phyloP scores from a whole-genome alignment of 2,888 invertebrate species.

The Rotaria magnacalcarata region DNA sequence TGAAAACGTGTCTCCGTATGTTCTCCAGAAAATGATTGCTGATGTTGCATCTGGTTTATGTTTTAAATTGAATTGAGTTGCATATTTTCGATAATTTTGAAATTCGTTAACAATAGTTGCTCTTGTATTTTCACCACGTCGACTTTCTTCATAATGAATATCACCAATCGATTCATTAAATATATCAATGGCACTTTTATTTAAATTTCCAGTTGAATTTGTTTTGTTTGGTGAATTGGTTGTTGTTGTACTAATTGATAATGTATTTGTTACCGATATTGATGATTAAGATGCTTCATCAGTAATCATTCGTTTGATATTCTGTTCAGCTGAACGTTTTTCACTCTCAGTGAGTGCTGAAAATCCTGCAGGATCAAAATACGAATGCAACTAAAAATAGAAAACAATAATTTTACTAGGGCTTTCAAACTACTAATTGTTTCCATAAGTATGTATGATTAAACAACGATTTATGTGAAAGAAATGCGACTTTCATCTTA shows the following conservation, averaged over 20 bases:
- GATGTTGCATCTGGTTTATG: too few relatives aligned
- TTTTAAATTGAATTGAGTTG: too few relatives aligned
- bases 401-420: not conserved
- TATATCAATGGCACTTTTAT: not conserved
- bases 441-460: too few relatives aligned
- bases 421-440: not conserved
- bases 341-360: not conserved
- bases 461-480: too few relatives aligned
- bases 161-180: not conserved
- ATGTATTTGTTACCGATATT: not conserved
- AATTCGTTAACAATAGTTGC: too few relatives aligned
- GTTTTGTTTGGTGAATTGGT: not conserved
- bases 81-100: too few relatives aligned
- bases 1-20: too few relatives aligned
- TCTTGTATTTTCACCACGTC: not conserved
- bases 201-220: not conserved
- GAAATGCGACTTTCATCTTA: too few relatives aligned
- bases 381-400: not conserved
- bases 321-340: not conserved
- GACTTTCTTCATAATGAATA: not conserved
- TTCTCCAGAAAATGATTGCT: too few relatives aligned
- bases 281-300: not conserved
- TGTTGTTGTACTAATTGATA: not conserved
- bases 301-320: not conserved
- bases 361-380: not conserved